Evolutionary conservation across 1,140 invertebrate species (phyloP).

Genomic region (Drosophila grimshawi): DNA sequence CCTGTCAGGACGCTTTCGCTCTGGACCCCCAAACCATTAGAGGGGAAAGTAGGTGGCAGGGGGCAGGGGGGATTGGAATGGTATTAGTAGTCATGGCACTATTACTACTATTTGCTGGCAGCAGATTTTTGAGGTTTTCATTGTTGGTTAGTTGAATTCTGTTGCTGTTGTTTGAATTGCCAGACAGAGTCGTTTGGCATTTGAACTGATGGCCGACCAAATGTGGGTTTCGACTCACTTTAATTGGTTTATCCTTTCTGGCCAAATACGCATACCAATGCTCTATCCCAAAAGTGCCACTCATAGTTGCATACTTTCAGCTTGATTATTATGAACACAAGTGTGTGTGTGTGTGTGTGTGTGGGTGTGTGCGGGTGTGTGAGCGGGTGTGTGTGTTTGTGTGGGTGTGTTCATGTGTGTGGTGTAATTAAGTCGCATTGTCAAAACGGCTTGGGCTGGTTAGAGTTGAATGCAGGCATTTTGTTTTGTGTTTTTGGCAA

Average conservation of each 20-base stretch:
- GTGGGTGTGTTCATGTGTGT: slow-evolving; percentile 30
- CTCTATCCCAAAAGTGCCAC: slow-evolving; percentile 1
- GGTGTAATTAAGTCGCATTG: slow-evolving; percentile 75
- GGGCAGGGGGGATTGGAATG: slow-evolving; percentile 16
- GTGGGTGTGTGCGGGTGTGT: background rate
- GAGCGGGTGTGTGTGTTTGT: slow-evolving; percentile 3
- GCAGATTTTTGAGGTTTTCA: slow-evolving; percentile 78
- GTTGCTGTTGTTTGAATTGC: slow-evolving; percentile 70
- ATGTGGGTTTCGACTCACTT: slow-evolving; percentile 55
- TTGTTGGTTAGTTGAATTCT: slow-evolving; percentile 78
- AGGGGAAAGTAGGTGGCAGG: background rate
- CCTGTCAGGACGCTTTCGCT: slow-evolving; percentile 7
- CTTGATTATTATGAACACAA: slow-evolving; percentile 41
- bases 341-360: slow-evolving; percentile 22
- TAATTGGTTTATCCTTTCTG: slow-evolving; percentile 78
- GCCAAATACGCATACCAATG: slow-evolving; percentile 24
- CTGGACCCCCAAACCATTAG: background rate
- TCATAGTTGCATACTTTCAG: slow-evolving; percentile 33
- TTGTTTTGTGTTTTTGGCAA: background rate
- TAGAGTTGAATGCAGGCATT: background rate
- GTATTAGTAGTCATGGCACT: slow-evolving; percentile 70
- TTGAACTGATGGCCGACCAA: slow-evolving; percentile 24
- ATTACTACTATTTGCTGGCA: slow-evolving; percentile 23
- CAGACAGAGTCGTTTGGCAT: slow-evolving; percentile 64
- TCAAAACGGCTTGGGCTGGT: slow-evolving; percentile 27